phyloP scores from a whole-genome alignment of 2,888 invertebrate species.

The Ellobium chinense region DNA sequence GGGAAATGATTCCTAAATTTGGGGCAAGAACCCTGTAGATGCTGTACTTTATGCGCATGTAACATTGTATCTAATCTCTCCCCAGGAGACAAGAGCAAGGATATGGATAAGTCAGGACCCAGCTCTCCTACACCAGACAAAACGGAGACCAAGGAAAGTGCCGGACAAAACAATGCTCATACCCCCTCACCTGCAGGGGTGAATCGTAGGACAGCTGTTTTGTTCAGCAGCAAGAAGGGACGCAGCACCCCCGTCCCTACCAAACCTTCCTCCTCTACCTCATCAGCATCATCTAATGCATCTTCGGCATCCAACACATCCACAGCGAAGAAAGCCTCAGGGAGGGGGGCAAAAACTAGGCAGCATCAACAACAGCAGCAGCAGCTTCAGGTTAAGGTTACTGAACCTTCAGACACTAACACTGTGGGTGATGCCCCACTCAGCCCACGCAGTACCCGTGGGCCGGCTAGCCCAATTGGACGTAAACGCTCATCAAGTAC shows the following conservation, averaged over 20 bases:
- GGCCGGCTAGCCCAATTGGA: conserved; percentile 60
- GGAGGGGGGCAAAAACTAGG: conserved; percentile 40
- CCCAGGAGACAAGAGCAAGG: conserved; percentile 40
- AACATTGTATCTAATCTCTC: too few species aligned
- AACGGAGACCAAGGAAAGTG: conserved; percentile 37
- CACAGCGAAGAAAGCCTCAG: conserved; percentile 34
- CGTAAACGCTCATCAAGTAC: conserved; percentile 69
- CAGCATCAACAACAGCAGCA: conserved; percentile 55
- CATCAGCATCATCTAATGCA: conserved; percentile 40
- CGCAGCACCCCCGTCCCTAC: conserved; percentile 38
- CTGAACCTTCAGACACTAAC: conserved; percentile 57
- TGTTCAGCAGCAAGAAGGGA: conserved; percentile 86
- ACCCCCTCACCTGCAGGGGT: conserved; percentile 82
- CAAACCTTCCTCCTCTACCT: conserved; percentile 37
- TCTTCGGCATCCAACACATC: conserved; percentile 20
- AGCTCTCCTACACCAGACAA: conserved; percentile 19
- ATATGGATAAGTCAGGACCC: background rate
- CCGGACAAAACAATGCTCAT: conserved; percentile 34
- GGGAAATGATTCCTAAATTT: too few species aligned
- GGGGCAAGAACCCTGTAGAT: too few species aligned
- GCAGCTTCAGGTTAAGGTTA: conserved; percentile 40
- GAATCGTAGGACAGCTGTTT: conserved; percentile 87
- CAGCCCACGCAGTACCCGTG: conserved; percentile 45
- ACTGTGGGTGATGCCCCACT: conserved; percentile 54
- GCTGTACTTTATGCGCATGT: too few species aligned